Evolutionary conservation across 2,797 vertebrate genomes (phyloP).

Genomic region (Leontopithecus rosalia): DNA sequence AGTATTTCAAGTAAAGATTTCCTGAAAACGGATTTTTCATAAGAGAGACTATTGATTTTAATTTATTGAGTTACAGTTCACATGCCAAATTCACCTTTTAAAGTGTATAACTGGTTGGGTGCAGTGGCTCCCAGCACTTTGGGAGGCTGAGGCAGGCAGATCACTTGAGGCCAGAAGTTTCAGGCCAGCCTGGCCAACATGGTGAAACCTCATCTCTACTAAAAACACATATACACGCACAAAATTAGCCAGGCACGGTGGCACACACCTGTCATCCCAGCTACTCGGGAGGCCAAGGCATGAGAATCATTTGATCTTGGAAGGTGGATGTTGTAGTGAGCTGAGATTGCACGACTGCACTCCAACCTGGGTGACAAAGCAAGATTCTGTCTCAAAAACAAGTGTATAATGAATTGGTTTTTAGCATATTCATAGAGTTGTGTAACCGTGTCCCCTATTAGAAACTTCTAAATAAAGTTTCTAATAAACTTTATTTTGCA

Average conservation of each 20-base stretch:
- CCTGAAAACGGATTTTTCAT: not conserved
- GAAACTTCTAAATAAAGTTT: not conserved
- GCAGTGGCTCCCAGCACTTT: not conserved
- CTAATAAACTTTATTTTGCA: no score
- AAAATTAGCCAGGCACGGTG: not conserved
- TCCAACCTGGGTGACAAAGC: not conserved
- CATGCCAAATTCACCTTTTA: not conserved
- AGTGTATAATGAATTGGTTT: not conserved
- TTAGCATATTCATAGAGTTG: not conserved
- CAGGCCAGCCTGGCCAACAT: no score
- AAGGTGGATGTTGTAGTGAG: not conserved
- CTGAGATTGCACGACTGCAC: not conserved
- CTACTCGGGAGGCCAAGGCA: not conserved
- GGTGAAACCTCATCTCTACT: no score
- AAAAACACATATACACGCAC: not conserved
- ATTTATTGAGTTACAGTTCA: not conserved
- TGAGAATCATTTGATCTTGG: not conserved
- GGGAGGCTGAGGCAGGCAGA: not conserved
- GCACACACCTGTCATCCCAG: not conserved
- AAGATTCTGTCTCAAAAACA: not conserved
- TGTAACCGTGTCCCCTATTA: not conserved
- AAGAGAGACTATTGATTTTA: not conserved
- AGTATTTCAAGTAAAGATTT: slow-evolving; percentile 14
- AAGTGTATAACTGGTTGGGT: not conserved
- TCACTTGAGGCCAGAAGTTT: not conserved